Conservation (phyloP, 1,140 invertebrate species). For the Euschistus heros region DNA sequence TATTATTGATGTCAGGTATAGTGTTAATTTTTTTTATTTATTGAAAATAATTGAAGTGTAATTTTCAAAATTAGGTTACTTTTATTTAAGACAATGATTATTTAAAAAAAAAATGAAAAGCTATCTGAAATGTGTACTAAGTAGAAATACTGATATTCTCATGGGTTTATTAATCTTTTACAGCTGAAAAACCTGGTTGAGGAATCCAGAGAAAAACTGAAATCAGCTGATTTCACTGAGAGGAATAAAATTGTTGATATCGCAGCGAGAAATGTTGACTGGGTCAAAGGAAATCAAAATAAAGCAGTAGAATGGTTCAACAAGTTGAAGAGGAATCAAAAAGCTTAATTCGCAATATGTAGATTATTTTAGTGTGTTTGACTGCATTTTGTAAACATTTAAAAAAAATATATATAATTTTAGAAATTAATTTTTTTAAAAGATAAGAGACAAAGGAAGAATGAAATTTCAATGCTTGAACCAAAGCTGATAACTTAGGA, state of each 20-base stretch:
- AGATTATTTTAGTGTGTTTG: no score
- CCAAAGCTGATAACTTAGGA: no score
- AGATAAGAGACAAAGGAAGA: no score
- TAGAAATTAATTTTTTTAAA: no score
- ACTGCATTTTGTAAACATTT: no score
- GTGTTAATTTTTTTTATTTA: no score
- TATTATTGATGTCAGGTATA: no score
- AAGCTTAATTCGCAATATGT: no score
- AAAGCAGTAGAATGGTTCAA: slow-evolving; percentile 14
- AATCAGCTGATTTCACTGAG: slow-evolving; percentile 7
- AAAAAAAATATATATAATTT: no score
- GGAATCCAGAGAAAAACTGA: slow-evolving; percentile 18
- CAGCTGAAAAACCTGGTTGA: slow-evolving; percentile 26
- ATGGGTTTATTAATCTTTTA: slow-evolving; percentile 1
- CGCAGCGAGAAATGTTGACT: slow-evolving; percentile 9
- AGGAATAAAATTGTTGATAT: slow-evolving; percentile 1
- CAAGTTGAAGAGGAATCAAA: background rate
- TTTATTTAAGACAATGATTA: background rate
- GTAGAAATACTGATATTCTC: background rate
- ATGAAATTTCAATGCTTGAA: no score
- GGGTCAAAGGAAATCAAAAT: slow-evolving; percentile 3
- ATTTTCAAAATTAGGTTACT: background rate
- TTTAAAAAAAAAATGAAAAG: background rate
- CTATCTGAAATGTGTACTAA: background rate
- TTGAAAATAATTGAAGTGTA: no score